Conservation (phyloP, 1,140 invertebrate species). For the Sogatella furcifera region DNA sequence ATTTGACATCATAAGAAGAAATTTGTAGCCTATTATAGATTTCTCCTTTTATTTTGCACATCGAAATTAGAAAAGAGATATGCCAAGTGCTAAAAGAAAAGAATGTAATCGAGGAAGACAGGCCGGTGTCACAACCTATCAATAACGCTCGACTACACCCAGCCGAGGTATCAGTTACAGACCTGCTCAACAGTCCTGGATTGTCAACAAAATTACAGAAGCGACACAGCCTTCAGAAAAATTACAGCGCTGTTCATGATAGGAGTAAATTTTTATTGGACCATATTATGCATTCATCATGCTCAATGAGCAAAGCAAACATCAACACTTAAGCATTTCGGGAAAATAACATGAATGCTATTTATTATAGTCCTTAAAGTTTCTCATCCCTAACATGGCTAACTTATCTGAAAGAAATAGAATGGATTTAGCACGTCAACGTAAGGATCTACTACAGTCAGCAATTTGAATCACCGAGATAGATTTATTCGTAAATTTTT, state of each 20-base stretch:
- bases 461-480: too few species aligned
- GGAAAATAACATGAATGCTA: too few species aligned
- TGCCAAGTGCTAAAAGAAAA: neutral
- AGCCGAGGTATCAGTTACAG: neutral
- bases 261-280: too few species aligned
- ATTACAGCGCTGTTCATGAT: neutral
- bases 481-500: too few species aligned
- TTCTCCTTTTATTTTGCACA: neutral
- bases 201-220: constrained; percentile 1
- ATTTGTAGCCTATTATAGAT: neutral
- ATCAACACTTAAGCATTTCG: too few species aligned
- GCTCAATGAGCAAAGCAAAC: too few species aligned
- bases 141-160: neutral
- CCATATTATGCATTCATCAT: too few species aligned
- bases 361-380: too few species aligned
- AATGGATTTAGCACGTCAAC: too few species aligned
- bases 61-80: constrained; percentile 3
- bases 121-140: neutral
- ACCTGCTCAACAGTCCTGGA: neutral
- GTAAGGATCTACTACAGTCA: too few species aligned
- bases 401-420: too few species aligned
- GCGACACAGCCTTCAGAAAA: neutral
- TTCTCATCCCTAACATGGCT: too few species aligned
- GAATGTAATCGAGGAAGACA: neutral
- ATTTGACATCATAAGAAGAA: neutral